phyloP scores from a whole-genome alignment of 2,113 vertebrate species.

The Eretmochelys imbricata region DNA sequence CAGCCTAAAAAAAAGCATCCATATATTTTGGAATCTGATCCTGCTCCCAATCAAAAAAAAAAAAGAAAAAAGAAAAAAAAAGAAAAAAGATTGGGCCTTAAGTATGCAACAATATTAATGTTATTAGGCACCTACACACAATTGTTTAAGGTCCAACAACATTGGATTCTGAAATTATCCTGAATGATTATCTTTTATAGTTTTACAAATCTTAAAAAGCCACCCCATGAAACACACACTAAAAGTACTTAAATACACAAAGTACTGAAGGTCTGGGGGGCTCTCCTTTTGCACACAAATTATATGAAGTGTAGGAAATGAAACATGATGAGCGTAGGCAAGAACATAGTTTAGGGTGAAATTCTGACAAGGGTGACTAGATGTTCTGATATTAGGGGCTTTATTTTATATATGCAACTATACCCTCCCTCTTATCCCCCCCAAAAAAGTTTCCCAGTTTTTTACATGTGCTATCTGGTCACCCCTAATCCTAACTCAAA shows the following conservation, averaged over 20 bases:
- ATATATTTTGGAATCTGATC: not conserved
- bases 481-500: not conserved
- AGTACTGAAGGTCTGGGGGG: not conserved
- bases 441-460: not conserved
- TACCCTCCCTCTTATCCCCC: not conserved
- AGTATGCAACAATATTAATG: not conserved
- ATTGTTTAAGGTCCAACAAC: not conserved
- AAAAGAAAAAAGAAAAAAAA: not conserved
- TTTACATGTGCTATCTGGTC: not conserved
- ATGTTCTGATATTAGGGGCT: not conserved
- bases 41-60: not conserved
- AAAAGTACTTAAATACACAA: not conserved
- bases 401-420: not conserved
- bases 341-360: not conserved
- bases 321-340: not conserved
- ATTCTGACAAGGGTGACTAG: not conserved
- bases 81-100: not conserved
- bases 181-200: not conserved
- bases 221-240: not conserved
- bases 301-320: not conserved
- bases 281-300: not conserved
- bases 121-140: not conserved
- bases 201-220: not conserved
- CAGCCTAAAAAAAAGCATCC: fast-evolving
- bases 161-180: not conserved